phyloP scores from a whole-genome alignment of 1,140 invertebrate species.

The Dreissena polymorpha region DNA sequence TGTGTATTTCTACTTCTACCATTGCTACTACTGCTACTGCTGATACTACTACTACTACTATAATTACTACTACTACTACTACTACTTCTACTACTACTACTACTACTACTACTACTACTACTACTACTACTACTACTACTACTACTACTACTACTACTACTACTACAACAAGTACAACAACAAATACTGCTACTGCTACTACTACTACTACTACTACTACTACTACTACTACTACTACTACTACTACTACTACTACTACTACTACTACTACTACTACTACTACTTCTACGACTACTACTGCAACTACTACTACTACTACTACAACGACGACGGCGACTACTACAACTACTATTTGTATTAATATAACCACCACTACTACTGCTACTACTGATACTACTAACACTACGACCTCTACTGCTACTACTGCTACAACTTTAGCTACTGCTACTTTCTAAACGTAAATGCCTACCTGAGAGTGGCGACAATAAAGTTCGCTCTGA shows the following conservation, averaged over 20 bases:
- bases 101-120: conserved; percentile 4
- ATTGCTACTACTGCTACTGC: no score
- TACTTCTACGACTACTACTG: no score
- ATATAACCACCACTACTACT: conserved; percentile 1
- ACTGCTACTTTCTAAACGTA: no score
- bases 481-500: no score
- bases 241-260: conserved; percentile 7
- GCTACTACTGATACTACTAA: conserved; percentile 1
- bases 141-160: conserved; percentile 8
- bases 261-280: no score
- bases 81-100: conserved; percentile 4
- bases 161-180: not conserved
- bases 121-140: conserved; percentile 7
- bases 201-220: conserved; percentile 7
- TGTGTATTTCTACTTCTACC: no score
- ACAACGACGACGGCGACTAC: not conserved
- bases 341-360: not conserved
- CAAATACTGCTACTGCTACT: not conserved
- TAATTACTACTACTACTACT: conserved; percentile 1
- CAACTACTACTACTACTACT: conserved; percentile 8
- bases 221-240: conserved; percentile 8
- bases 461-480: no score
- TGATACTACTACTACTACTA: no score
- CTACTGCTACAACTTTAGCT: not conserved
- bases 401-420: conserved; percentile 1